phyloP scores from a whole-genome alignment of 2,888 invertebrate genomes.

The Drosophila recens region DNA sequence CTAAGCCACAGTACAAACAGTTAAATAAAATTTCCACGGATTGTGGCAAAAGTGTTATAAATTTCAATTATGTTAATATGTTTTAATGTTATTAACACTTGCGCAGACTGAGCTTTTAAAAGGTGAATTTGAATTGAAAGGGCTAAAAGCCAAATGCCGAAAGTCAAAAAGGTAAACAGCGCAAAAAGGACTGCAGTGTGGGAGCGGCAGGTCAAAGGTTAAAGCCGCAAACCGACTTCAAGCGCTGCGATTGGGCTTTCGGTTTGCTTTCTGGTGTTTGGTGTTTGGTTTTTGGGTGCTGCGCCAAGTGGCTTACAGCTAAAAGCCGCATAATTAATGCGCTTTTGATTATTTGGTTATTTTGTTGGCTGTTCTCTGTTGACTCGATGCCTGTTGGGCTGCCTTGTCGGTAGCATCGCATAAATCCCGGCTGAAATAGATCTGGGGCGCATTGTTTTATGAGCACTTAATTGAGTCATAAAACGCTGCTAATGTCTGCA shows the following conservation, averaged over 20 bases:
- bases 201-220: slow-evolving; percentile 9
- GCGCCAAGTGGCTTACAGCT: slow-evolving; percentile 28
- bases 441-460: slow-evolving; percentile 51
- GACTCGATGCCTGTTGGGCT: neutral
- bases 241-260: slow-evolving; percentile 41
- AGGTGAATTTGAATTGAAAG: slow-evolving; percentile 37
- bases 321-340: slow-evolving; percentile 71
- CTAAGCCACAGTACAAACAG: neutral
- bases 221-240: slow-evolving; percentile 42
- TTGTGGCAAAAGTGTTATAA: slow-evolving; percentile 33
- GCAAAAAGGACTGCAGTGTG: slow-evolving; percentile 10
- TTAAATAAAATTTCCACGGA: neutral
- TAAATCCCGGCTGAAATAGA: slow-evolving; percentile 36
- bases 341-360: slow-evolving; percentile 52
- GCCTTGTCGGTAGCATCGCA: slow-evolving; percentile 20
- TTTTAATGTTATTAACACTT: slow-evolving; percentile 59
- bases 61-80: slow-evolving; percentile 49
- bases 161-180: slow-evolving; percentile 20
- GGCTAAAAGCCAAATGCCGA: slow-evolving; percentile 9
- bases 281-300: slow-evolving; percentile 18
- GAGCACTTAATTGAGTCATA: slow-evolving; percentile 70
- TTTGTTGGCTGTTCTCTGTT: slow-evolving; percentile 1
- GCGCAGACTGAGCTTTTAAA: slow-evolving; percentile 24
- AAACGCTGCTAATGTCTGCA: slow-evolving; percentile 60
- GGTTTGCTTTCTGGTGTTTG: slow-evolving; percentile 20